A percentile compares a stretch with the other conserved stretches of the same genome.
Conservation (phyloP, 1,140 invertebrate species). For the Bicyclus anynana region DNA sequence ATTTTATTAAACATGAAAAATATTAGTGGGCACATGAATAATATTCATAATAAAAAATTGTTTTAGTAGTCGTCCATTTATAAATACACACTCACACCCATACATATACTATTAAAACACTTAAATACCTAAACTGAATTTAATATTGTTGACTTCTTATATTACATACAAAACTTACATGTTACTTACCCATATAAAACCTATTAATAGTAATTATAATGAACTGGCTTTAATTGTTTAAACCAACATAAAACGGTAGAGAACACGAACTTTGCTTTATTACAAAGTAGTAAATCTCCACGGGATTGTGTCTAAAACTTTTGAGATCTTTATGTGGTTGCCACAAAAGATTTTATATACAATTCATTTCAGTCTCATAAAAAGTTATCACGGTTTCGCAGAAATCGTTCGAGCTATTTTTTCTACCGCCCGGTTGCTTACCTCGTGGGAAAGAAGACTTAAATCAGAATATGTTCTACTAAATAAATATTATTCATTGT, state of each 20-base stretch:
- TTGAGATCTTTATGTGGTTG: slow-evolving; percentile 55
- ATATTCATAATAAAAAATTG: no score
- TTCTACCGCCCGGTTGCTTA: slow-evolving; percentile 42
- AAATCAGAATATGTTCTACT: slow-evolving; percentile 38
- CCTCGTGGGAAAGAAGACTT: slow-evolving; percentile 52
- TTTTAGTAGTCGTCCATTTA: no score
- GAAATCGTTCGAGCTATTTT: slow-evolving; percentile 59
- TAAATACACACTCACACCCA: no score
- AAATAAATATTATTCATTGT: slow-evolving; percentile 7
- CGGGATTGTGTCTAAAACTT: slow-evolving; percentile 48
- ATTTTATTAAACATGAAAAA: no score
- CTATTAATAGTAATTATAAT: no score
- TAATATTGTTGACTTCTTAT: no score
- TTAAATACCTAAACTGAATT: no score
- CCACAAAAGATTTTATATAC: slow-evolving; percentile 58
- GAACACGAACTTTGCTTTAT: slow-evolving; percentile 6
- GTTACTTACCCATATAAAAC: no score
- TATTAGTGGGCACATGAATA: no score
- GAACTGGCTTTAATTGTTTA: background rate
- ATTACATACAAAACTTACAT: no score
- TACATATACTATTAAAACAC: no score
- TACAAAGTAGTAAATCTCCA: slow-evolving; percentile 14
- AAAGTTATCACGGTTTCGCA: slow-evolving; percentile 67
- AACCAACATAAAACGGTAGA: slow-evolving; percentile 2
- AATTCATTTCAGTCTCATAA: slow-evolving; percentile 68